A percentile compares a stretch with the other conserved stretches of the same genome.
Evolutionary conservation across 2,113 vertebrate species (phyloP).

Genomic region (Sylvietta virens): DNA sequence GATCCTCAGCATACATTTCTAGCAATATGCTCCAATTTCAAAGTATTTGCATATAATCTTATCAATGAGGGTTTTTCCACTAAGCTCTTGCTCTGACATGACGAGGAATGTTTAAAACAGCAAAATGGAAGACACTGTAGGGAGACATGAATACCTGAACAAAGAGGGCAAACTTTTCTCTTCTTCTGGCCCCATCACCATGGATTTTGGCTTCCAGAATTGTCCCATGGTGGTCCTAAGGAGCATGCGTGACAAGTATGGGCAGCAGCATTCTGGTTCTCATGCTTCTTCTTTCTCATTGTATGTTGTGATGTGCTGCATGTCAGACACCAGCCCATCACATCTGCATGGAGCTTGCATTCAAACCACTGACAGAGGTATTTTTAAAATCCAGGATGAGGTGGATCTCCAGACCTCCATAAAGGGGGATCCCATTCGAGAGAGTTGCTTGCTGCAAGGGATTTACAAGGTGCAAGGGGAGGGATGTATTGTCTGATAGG

Average conservation of each 20-base stretch:
- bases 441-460: background rate
- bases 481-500: background rate
- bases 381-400: background rate
- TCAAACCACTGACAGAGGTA: background rate
- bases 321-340: background rate
- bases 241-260: background rate
- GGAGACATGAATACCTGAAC: background rate
- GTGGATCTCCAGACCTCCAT: background rate
- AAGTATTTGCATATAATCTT: background rate
- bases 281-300: background rate
- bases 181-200: background rate
- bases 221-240: background rate
- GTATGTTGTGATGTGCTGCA: background rate
- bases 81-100: background rate
- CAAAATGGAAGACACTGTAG: background rate
- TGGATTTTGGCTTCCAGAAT: background rate
- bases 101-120: background rate
- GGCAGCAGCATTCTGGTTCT: background rate
- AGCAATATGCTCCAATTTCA: background rate
- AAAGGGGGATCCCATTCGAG: background rate
- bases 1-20: background rate
- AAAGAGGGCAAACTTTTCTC: background rate
- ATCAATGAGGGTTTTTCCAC: background rate
- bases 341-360: rapidly evolving
- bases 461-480: background rate